Evolutionary conservation across 2,797 vertebrate genomes (phyloP), one percentile per base, ranked within the genome.

Genomic region (Chlorospingus flavigularis): DNA sequence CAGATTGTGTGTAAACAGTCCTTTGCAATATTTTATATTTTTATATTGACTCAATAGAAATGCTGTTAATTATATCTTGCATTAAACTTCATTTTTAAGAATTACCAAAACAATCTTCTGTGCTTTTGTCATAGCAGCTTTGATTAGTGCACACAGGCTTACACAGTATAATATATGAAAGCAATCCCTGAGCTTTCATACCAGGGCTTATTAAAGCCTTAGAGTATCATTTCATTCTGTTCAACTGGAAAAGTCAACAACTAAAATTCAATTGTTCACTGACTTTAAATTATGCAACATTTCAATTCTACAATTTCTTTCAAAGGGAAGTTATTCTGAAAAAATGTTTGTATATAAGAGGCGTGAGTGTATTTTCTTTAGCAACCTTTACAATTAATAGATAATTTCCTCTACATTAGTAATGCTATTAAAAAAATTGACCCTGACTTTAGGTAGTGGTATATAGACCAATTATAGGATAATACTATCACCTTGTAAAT

Each of bases 231-330:
- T 92, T 88, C 10, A 1, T 90, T 66, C 78, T 75, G 62, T 71
- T 86, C 78, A 83, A 66, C n/a, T 71, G 62, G 40, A 92, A 87
- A 82, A 95, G 58, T 70, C 92, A 85, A 83, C 66, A 86, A n/a
- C 58, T 80, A 70, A 81, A 94, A 74, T 24, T 48, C 58, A 81
- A 13, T 65, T 70, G 50, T 28, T 75, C 53, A 68, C 30, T 72
- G 71, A 62, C 58, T 74, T 79, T 50, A 75, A 91, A n/a, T 71
- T 82, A 55, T 20, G 26, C 48, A 71, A 80, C 28, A 70, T 53
- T 83, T 83, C 10, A 42, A 43, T 68, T 80, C 76, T 68, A 83
- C 9, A 35, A 21, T 45, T 79, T 72, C 11, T 66, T 76, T 70
- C 60, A 85, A 73, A 73, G 9, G 8, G 15, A 89, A 60, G 37